phyloP scores from a whole-genome alignment of 2,113 vertebrate genomes.

The Synodontis membranacea region DNA sequence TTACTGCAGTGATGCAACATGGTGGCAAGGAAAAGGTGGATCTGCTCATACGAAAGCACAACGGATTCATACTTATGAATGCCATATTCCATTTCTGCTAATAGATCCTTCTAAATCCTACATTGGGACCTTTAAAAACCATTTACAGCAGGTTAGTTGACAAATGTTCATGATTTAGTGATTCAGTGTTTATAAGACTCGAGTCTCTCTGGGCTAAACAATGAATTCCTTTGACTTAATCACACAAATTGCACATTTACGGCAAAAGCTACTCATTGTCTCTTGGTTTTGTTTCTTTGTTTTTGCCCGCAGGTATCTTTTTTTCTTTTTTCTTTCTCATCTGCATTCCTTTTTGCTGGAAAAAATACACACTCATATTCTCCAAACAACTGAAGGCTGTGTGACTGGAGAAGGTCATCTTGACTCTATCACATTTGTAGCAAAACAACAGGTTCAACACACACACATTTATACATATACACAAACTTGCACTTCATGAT shows the following conservation, averaged over 20 bases:
- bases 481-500: neutral
- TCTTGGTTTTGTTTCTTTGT: neutral
- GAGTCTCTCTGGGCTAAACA: constrained; percentile 5
- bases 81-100: too few species aligned
- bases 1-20: too few species aligned
- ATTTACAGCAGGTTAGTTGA: neutral
- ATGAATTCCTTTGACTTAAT: neutral
- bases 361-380: constrained; percentile 21
- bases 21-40: too few species aligned
- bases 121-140: too few species aligned
- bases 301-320: neutral
- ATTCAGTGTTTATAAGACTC: neutral
- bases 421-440: constrained; percentile 45
- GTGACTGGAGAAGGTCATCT: constrained; percentile 45
- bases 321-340: neutral
- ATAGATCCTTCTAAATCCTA: too few species aligned
- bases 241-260: neutral
- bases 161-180: neutral
- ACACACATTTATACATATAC: neutral
- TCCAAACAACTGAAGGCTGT: constrained; percentile 38
- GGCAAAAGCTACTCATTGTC: neutral
- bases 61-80: too few species aligned
- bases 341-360: neutral
- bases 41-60: too few species aligned
- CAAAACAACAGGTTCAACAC: constrained; percentile 1